A percentile compares a stretch with the other conserved stretches of the same genome.
Conservation (phyloP, 2,888 invertebrate species). For the Cephus pulcher region DNA sequence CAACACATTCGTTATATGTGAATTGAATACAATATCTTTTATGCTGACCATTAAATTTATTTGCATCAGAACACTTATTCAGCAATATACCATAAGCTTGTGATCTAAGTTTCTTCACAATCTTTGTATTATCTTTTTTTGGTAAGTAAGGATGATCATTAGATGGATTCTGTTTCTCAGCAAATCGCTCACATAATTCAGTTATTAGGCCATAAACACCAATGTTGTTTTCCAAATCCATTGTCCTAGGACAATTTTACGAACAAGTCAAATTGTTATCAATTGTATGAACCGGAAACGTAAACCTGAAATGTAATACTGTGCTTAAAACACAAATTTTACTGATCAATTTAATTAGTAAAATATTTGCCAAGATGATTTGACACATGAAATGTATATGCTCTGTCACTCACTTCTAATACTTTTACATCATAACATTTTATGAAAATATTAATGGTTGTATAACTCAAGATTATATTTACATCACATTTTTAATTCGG, state of each 20-base stretch:
- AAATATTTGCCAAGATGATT: neutral
- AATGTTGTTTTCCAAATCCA: constrained; percentile 36
- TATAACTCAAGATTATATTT: neutral
- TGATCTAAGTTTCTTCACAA: constrained; percentile 46
- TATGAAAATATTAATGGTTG: neutral
- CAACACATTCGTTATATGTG: neutral
- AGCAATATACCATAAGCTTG: constrained; percentile 58
- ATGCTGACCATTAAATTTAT: constrained; percentile 10
- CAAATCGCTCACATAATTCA: constrained; percentile 46
- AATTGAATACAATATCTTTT: neutral
- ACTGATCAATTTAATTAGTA: neutral
- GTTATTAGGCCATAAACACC: constrained; percentile 55
- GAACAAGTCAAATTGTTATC: neutral
- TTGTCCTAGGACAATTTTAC: constrained; percentile 20
- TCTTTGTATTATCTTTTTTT: constrained; percentile 30
- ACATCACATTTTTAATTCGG: neutral
- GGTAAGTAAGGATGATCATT: constrained; percentile 31
- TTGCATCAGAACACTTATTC: constrained; percentile 41
- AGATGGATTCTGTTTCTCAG: constrained; percentile 31
- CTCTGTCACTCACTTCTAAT: neutral
- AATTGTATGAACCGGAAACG: neutral
- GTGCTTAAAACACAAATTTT: neutral
- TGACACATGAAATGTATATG: neutral
- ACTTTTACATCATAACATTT: neutral
- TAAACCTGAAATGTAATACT: neutral